A percentile compares a stretch with the other conserved stretches of the same genome.
Conservation (phyloP, 2,113 vertebrate genomes). For the Apeltes quadracus region DNA sequence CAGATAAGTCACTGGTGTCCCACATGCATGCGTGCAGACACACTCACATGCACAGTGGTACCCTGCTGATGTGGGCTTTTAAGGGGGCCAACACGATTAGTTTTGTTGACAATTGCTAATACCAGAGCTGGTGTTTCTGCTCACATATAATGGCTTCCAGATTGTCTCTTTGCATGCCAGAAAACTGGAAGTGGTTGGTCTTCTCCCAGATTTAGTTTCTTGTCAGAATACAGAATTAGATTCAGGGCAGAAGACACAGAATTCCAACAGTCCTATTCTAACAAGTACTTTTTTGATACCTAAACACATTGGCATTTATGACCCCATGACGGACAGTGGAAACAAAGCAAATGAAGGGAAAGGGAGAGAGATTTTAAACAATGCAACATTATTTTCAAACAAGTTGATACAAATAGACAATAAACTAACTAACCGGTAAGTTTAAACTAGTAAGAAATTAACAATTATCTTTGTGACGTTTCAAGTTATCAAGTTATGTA, state of each 20-base stretch:
- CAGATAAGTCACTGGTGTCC: slow-evolving; percentile 76
- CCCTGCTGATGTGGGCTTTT: slow-evolving; percentile 20
- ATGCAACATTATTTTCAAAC: not conserved
- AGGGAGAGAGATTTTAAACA: not conserved
- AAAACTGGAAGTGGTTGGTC: not conserved
- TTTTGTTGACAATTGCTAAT: slow-evolving; percentile 44
- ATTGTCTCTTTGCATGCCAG: not conserved
- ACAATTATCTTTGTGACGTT: not conserved
- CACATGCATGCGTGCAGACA: slow-evolving; percentile 45
- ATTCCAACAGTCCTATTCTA: not conserved
- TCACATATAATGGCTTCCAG: slow-evolving; percentile 18
- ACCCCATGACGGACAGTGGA: not conserved
- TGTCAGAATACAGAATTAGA: slow-evolving; percentile 19
- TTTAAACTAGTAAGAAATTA: not conserved
- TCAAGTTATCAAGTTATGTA: no score
- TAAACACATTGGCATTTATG: not conserved
- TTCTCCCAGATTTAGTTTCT: slow-evolving; percentile 10
- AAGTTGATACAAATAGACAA: not conserved
- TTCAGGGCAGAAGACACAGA: not conserved
- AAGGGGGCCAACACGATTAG: slow-evolving; percentile 10
- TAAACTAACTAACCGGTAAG: not conserved
- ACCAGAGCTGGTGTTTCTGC: slow-evolving; percentile 17
- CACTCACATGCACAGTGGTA: not conserved
- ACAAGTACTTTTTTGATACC: not conserved
- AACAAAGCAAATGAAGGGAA: not conserved